Conservation (phyloP, 2,888 invertebrate genomes). For the Cremastobaeus sp. region DNA sequence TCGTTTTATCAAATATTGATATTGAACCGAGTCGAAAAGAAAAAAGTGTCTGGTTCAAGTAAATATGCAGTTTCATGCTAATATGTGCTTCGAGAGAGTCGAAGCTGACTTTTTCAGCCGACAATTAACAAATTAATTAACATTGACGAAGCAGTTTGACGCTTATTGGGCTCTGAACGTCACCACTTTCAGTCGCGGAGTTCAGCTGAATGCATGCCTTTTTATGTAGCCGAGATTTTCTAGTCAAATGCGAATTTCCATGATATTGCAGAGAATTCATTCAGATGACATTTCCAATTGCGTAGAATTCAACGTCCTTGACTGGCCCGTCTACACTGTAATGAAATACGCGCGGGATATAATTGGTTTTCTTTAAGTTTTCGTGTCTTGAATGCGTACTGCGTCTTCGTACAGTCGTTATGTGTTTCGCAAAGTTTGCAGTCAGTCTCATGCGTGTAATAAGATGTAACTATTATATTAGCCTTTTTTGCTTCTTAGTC, state of each 20-base stretch:
- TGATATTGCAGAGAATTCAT: no score
- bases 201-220: no score
- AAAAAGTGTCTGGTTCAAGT: background rate
- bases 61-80: conserved; percentile 1
- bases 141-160: no score
- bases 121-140: no score
- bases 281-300: conserved; percentile 2
- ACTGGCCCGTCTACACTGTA: conserved; percentile 1
- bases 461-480: conserved; percentile 2
- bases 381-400: conserved; percentile 13
- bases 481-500: background rate
- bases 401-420: conserved; percentile 23
- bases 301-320: conserved; percentile 16
- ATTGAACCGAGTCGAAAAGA: no score
- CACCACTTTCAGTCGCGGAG: no score
- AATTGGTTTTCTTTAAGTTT: conserved; percentile 17
- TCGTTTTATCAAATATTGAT: conserved; percentile 16
- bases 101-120: no score
- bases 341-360: conserved; percentile 14
- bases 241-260: no score
- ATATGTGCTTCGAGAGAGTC: no score
- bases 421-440: conserved; percentile 22
- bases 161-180: no score
- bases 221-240: background rate
- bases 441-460: conserved; percentile 18